Base-by-base conservation (phyloP, 2,888 invertebrate species). In the Phorcus lineatus region DNA sequence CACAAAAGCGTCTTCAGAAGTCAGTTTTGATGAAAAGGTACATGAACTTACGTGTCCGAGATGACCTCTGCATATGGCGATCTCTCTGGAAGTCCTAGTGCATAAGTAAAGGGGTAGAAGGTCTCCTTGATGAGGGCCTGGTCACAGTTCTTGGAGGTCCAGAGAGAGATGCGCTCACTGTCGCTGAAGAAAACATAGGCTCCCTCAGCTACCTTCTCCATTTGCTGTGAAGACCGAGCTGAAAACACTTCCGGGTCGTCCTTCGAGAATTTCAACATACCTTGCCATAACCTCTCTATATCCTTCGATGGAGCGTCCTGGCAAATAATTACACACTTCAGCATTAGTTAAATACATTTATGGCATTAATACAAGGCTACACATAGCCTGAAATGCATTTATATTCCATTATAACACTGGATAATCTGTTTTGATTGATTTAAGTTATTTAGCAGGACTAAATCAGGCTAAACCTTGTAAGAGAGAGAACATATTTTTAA, bases 121-220 rank as follows among this genome's bases (percentile, higher is more conserved):
- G 74, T 19, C 24, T 74, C 74, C 16, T 74, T 52, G 74, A 52
- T 40, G 47, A 74, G 11, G 11, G 74, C 74, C 47, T 52, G 52
- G 74, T 74, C 74, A 17, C 74, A 74, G 52, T 74, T 19, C 24
- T 74, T 6, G 40, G 47, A 47, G 22, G 24, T 47, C 74, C 74
- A 74, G 22, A 19, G 47, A 16, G 52, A 17, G 22, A 74, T 24
- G 0, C 47, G 7, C 52, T 74, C 74, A n/a, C 24, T 74, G 74
- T 74, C 74, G 22, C 24, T 19, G 74, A 74, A 74, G 52, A 52
- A 74, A 40, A 74, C 74, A 52, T 74, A 74, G 52, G 74, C 2
- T n/a, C 74, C 74, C 2, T 74, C 47, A 11, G 52, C 22, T 6
- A 74, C 74, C 22, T 52, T 74, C 22, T 74, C 11, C 74, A 47